Conservation (phyloP, 92 coral and sea anemone genomes). For the Epizoanthus fatuus region DNA sequence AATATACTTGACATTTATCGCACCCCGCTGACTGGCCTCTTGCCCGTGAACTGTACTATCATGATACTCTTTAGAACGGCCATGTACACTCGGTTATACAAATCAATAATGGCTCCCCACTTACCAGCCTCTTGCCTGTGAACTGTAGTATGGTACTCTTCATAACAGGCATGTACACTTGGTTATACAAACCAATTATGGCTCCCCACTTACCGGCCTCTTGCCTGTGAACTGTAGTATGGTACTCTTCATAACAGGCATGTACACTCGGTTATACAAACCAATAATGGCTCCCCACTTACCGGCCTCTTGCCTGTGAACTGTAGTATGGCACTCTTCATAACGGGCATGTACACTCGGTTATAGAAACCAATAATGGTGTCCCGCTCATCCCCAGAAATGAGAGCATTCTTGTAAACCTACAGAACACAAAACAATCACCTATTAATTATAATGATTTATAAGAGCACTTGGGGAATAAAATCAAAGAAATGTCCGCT, state of each 20-base stretch:
- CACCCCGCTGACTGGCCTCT: background rate
- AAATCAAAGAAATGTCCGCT: background rate
- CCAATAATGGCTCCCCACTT: background rate
- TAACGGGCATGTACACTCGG: conserved; percentile 65
- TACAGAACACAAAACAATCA: background rate
- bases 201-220: too few species aligned
- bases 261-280: background rate
- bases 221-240: too few species aligned
- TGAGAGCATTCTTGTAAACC: conserved; percentile 57
- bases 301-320: conserved; percentile 23
- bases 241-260: too few species aligned
- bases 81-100: conserved; percentile 74
- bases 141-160: too few species aligned
- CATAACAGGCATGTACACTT: too few species aligned
- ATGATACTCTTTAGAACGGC: conserved; percentile 62
- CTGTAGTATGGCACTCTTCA: conserved; percentile 66
- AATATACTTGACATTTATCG: too few species aligned
- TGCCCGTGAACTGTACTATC: conserved; percentile 49
- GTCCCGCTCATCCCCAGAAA: conserved; percentile 48
- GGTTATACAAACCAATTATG: too few species aligned
- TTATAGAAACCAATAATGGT: conserved; percentile 75
- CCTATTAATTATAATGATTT: background rate
- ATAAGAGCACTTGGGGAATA: background rate
- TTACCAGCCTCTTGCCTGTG: background rate
- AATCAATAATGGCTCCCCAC: conserved; percentile 56